Base-by-base conservation (phyloP, 2,797 vertebrate genomes). In the Decapterus maruadsi region DNA sequence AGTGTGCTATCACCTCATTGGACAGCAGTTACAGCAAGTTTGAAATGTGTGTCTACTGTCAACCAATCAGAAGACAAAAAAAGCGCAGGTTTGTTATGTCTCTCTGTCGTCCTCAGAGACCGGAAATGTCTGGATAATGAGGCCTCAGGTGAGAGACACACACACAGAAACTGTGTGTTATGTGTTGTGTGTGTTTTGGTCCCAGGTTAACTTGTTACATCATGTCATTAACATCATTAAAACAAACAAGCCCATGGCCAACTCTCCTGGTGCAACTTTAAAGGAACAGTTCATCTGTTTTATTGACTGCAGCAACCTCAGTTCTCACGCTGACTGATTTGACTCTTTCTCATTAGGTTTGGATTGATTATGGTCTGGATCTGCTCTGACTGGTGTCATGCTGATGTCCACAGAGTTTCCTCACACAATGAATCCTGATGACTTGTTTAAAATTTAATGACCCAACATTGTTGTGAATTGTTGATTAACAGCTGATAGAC, bases 201-300 rank as follows among this genome's bases (percentile, higher is more conserved):
- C 83, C 85, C 86, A 60, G 5, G 67, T 68, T 64, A 72, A 65
- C 85, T 80, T 0, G 56, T 93, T 92, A 88, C 89, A 90, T 91
- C 92, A 90, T 75, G 68, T 90, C 92, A 91, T 91, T 92, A 94
- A 43, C 70, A 61, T 77, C 80, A 83, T 86, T 87, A 83, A 79
- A 89, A 93, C 86, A 93, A 93, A 92, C 91, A 92, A 79, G 51
- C n/a, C 81, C 55, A 45, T n/a, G 61, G 65, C 48, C 72, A 26
- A 29, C 22, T 80, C 82, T 84, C 72, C 43, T 22, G 81, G 29
- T 75, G 70, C 55, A 17, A 16, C 53, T 22, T 78, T 63, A 72
- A 54, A 79, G 72, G 40, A 42, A 34, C 77, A 54, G 19, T 62
- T 65, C 55, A 59, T 22, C 55, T 59, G 38, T 34, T 72, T 34